Base-by-base conservation (phyloP, 2,797 vertebrate species). In the Eulemur albifrons region DNA sequence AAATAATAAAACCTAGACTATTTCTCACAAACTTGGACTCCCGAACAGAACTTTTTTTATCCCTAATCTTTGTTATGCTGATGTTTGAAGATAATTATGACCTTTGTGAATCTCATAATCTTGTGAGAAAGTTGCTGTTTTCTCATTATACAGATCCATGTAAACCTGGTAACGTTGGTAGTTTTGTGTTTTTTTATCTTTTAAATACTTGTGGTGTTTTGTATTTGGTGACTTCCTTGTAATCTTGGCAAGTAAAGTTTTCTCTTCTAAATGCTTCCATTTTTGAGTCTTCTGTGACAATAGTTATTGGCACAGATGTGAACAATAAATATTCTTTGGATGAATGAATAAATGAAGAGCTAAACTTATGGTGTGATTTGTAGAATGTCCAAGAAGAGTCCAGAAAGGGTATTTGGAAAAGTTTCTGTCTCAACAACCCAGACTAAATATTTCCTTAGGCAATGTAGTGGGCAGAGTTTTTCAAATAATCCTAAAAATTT, bases 341-440 rank as follows among this genome's bases (percentile, higher is more conserved):
- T 77, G 21, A 93, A 89, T 59, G 15, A 83, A 76, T 87, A 89
- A 94, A 92, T 30, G 43, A 96, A 97, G 23, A 91, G 50, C 21
- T 89, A 77, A 94, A 73, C 17, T 96, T 72, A 84, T 1, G 2
- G 17, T 61, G 20, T 4, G 79, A 72, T 86, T 67, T 70, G 43
- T 38, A 54, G n/a, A 11, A 67, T 20, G 52, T 72, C 25, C 38
- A 13, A n/a, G 30, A 93, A 87, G 32, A 88, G 35, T 84, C 73
- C 27, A 95, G 45, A 97, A 96, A 93, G 67, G 83, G 76, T 30
- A 73, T 52, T 81, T 73, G 59, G 45, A 79, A 96, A 95, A 92
- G n/a, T 59, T 59, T 85, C 20, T 21, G 17, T 82, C 21, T 84
- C 21, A 67, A 92, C 67, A 93, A 87, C 25, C 52, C 27, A 25